phyloP scores from a whole-genome alignment of 1,140 invertebrate genomes.

The Eubasilissa regina region DNA sequence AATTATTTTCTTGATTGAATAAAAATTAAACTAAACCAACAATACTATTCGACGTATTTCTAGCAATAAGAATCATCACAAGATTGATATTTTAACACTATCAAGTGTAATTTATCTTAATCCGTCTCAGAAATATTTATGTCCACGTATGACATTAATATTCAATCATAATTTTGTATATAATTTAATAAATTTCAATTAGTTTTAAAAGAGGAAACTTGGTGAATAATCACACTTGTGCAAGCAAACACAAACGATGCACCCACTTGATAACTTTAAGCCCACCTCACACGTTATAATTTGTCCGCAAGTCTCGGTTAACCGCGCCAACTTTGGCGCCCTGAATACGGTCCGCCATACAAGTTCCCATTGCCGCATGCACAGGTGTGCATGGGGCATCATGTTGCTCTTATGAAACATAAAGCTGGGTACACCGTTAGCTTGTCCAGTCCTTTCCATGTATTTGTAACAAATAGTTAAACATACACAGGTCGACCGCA shows the following conservation, averaged over 20 bases:
- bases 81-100: too few relatives aligned
- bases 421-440: not conserved
- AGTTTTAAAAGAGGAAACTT: not conserved
- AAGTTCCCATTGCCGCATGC: not conserved
- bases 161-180: too few relatives aligned
- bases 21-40: too few relatives aligned
- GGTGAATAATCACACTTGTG: not conserved
- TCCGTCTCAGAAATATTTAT: too few relatives aligned
- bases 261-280: slow-evolving; percentile 20
- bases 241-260: slow-evolving; percentile 29
- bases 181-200: not conserved
- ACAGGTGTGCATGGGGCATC: slow-evolving; percentile 8
- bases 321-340: slow-evolving; percentile 9
- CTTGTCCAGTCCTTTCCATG: not conserved
- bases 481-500: too few relatives aligned
- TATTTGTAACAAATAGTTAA: too few relatives aligned
- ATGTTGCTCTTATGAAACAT: not conserved
- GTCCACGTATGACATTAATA: too few relatives aligned
- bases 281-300: slow-evolving; percentile 35
- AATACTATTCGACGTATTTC: too few relatives aligned
- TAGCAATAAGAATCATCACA: too few relatives aligned
- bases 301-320: slow-evolving; percentile 29
- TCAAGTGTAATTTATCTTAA: too few relatives aligned
- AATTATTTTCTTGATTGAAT: too few relatives aligned
- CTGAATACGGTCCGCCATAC: slow-evolving; percentile 19